Percentiles rank a stretch among this genome's conserved stretches.
phyloP scores from a whole-genome alignment of 2,113 vertebrate genomes.

The Anhinga anhinga region DNA sequence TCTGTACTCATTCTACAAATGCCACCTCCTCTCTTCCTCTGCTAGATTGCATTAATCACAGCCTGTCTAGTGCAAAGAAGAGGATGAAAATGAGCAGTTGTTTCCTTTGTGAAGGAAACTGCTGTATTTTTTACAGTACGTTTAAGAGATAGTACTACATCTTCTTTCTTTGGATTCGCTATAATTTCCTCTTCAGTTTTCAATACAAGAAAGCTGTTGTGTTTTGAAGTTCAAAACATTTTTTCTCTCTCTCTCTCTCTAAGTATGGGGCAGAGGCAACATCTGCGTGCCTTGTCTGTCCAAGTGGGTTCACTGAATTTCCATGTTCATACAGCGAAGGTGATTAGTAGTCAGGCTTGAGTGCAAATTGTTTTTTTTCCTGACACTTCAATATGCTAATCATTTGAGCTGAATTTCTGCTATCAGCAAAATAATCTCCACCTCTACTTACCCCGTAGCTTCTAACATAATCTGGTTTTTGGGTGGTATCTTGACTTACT shows the following conservation, averaged over 20 bases:
- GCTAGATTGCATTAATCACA: background rate
- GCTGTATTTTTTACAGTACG: background rate
- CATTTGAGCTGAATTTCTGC: background rate
- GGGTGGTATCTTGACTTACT: background rate
- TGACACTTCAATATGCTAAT: constrained; percentile 10
- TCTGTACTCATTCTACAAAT: background rate
- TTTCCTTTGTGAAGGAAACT: background rate
- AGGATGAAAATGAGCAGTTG: background rate
- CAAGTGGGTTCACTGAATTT: background rate
- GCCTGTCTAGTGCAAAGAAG: background rate
- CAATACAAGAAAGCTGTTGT: background rate
- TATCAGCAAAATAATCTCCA: constrained; percentile 31
- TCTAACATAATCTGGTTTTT: background rate
- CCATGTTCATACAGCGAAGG: background rate
- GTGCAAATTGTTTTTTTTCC: background rate
- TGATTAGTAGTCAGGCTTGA: background rate
- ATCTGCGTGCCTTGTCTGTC: background rate
- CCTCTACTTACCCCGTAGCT: background rate
- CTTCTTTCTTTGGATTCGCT: background rate
- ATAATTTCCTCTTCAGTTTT: background rate
- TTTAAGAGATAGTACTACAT: background rate
- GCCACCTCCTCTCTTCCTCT: background rate
- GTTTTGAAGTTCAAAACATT: background rate
- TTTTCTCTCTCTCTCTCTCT: background rate
- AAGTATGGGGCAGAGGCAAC: background rate